phyloP scores from a whole-genome alignment of 2,797 vertebrate genomes.

The Pipistrellus nathusii region DNA sequence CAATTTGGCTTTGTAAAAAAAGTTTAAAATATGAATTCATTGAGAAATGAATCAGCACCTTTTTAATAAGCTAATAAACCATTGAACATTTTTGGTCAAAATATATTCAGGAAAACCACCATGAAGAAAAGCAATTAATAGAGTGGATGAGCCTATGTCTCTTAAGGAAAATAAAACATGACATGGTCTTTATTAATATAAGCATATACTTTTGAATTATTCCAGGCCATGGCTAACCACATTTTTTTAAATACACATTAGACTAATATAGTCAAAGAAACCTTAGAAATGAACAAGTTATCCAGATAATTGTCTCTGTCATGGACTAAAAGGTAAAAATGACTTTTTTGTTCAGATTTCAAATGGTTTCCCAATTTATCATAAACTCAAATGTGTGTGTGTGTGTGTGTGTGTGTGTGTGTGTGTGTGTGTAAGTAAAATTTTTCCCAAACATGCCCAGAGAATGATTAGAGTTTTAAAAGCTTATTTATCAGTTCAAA shows the following conservation, averaged over 20 bases:
- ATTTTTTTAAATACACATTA: constrained; percentile 52
- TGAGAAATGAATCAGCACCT: constrained; percentile 30
- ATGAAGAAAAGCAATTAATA: constrained; percentile 46
- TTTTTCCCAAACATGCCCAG: constrained; percentile 15
- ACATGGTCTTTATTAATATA: background rate
- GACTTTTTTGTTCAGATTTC: constrained; percentile 47
- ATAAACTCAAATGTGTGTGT: background rate
- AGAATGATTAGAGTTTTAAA: constrained; percentile 42
- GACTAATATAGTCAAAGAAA: background rate
- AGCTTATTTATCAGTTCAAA: constrained; percentile 47
- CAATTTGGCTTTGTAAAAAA: constrained; percentile 58
- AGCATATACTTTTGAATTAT: constrained; percentile 14
- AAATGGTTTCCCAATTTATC: constrained; percentile 51
- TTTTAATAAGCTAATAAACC: constrained; percentile 53
- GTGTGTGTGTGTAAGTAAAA: background rate
- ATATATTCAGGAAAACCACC: constrained; percentile 22
- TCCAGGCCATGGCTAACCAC: constrained; percentile 8
- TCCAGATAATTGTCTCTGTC: constrained; percentile 15
- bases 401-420: background rate
- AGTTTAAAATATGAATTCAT: constrained; percentile 61
- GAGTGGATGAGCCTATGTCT: background rate
- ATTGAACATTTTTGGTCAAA: constrained; percentile 9
- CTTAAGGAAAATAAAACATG: background rate
- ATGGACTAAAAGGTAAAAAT: constrained; percentile 44
- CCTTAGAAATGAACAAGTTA: constrained; percentile 23